Evolutionary conservation across 1,140 invertebrate species (phyloP).

Genomic region (Microplitis demolitor): DNA sequence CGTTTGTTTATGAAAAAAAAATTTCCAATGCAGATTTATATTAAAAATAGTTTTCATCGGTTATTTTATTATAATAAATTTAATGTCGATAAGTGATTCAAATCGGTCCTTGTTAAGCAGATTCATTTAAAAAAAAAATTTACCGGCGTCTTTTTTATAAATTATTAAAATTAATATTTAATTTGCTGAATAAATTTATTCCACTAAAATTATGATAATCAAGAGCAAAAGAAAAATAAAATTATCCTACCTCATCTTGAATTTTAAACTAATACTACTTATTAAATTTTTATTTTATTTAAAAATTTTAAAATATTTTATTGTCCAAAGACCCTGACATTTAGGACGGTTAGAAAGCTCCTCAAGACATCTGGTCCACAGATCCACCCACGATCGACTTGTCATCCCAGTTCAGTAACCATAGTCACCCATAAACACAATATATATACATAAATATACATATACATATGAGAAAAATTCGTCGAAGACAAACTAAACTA

Average conservation of each 20-base stretch:
- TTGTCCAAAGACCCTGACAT: slow-evolving; percentile 10
- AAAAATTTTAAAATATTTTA: slow-evolving; percentile 6
- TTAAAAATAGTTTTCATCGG: no score
- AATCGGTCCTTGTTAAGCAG: background rate
- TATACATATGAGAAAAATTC: slow-evolving; percentile 12
- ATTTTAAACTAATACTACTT: no score
- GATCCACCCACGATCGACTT: slow-evolving; percentile 27
- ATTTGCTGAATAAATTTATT: no score
- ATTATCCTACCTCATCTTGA: no score
- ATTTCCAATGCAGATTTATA: slow-evolving; percentile 16
- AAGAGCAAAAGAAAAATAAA: no score
- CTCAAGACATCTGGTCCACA: slow-evolving; percentile 34
- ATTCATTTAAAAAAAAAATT: no score
- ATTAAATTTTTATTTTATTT: no score
- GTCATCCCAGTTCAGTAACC: background rate
- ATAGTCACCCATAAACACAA: background rate
- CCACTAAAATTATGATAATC: no score
- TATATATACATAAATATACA: background rate
- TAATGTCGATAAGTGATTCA: background rate
- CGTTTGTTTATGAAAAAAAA: background rate
- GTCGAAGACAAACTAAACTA: slow-evolving; percentile 4
- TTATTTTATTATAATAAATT: no score
- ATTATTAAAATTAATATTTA: no score
- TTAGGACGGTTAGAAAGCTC: slow-evolving; percentile 3
- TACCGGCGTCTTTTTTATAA: no score